phyloP scores from a whole-genome alignment of 1,140 invertebrate genomes.

The Gryon sp. region DNA sequence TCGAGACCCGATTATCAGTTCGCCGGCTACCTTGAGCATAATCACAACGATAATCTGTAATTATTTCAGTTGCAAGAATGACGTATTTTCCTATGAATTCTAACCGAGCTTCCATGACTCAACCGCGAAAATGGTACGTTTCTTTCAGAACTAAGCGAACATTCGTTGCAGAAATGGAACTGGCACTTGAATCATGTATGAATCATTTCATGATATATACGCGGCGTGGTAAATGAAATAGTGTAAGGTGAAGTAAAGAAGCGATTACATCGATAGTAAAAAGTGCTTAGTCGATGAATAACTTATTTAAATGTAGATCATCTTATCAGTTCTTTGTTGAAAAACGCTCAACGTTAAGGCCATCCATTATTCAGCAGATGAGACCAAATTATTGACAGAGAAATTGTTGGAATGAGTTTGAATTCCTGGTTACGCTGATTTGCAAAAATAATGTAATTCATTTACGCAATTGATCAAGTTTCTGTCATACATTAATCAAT shows the following conservation, averaged over 20 bases:
- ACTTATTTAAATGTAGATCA: constrained; percentile 53
- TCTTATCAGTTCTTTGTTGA: constrained; percentile 56
- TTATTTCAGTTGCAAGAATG: constrained; percentile 47
- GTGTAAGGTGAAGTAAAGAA: constrained; percentile 58
- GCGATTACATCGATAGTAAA: constrained; percentile 51
- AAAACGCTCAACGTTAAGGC: constrained; percentile 41
- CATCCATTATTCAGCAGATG: constrained; percentile 48
- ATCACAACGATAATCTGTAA: constrained; percentile 31
- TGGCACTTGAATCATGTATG: constrained; percentile 52
- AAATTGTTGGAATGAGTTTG: not conserved
- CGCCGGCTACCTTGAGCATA: not conserved
- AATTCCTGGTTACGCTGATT: no score
- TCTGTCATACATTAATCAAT: no score
- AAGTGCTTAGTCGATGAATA: constrained; percentile 52
- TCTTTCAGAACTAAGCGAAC: constrained; percentile 7
- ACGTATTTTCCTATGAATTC: constrained; percentile 34
- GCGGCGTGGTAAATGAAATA: constrained; percentile 34
- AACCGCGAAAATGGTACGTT: constrained; percentile 51
- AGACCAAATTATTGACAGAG: constrained; percentile 25
- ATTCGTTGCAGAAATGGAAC: constrained; percentile 14
- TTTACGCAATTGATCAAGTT: no score
- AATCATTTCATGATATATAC: constrained; percentile 44
- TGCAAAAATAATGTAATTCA: no score
- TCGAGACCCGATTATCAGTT: constrained; percentile 37
- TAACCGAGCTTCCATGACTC: constrained; percentile 40